phyloP scores from a whole-genome alignment of 1,140 invertebrate species.

The Limonius californicus region DNA sequence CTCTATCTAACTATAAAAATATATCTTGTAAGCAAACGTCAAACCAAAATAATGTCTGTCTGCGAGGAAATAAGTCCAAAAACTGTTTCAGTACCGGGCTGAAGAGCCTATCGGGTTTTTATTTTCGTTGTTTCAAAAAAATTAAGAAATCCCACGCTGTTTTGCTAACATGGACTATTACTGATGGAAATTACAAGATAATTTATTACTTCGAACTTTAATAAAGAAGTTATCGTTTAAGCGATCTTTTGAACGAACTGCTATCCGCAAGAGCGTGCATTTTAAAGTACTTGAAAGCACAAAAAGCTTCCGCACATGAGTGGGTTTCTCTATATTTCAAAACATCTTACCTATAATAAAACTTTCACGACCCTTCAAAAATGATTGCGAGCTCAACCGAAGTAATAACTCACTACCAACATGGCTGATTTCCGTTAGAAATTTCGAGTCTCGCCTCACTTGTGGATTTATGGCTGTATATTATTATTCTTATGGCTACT shows the following conservation, averaged over 20 bases:
- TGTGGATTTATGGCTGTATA: too few relatives aligned
- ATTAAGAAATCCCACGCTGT: too few relatives aligned
- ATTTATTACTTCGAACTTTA: neutral
- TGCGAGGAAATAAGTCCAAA: too few relatives aligned
- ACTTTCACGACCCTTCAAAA: slow-evolving; percentile 29
- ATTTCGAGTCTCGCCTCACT: neutral
- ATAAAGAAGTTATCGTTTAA: slow-evolving; percentile 8
- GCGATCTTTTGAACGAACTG: neutral
- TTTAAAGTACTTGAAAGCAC: slow-evolving; percentile 2
- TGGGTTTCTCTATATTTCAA: slow-evolving; percentile 8
- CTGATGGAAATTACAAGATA: neutral
- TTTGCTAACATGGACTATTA: too few relatives aligned
- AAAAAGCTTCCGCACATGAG: slow-evolving; percentile 8
- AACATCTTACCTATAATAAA: slow-evolving; percentile 25
- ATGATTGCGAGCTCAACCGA: slow-evolving; percentile 20
- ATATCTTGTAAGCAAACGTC: too few relatives aligned
- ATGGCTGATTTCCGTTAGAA: slow-evolving; percentile 13
- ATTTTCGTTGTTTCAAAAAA: too few relatives aligned
- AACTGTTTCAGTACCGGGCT: too few relatives aligned
- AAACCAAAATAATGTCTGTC: too few relatives aligned
- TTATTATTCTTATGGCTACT: too few relatives aligned
- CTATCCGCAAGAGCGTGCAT: neutral
- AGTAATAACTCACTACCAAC: slow-evolving; percentile 14
- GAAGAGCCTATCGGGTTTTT: too few relatives aligned
- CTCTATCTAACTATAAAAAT: too few relatives aligned